Base-by-base conservation (phyloP, 2,113 vertebrate species). In the Oncorhynchus clarkii region DNA sequence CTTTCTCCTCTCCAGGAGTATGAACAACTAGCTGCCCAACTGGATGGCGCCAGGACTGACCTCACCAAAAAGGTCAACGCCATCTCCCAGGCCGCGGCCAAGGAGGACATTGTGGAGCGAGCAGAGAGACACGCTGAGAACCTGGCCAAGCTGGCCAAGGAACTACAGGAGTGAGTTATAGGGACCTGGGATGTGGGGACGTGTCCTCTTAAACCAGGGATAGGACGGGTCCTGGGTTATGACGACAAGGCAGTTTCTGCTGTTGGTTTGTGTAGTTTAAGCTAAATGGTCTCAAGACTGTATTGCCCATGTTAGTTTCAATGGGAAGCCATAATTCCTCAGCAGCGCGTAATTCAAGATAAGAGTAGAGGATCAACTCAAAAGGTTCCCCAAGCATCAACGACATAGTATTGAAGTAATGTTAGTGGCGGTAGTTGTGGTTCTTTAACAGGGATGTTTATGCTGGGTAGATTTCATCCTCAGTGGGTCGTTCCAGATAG, bases 121-220 rank as follows among this genome's bases (percentile, higher is more conserved):
- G 98, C 97, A 1, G 97, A 99, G 82, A 81, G 93, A 0, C 95
- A 98, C 0, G 96, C 96, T 0, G 91, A 91, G 54, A 87, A 86
- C 16, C 87, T 99, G 34, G 79, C 86, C 77, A 90, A 92, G 27
- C 85, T 95, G 78, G 96, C 96, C 4, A 95, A 93, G 71, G 91
- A 96, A 1, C 90, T 99, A 67, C 92, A 96, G 64, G 90, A 96
- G 98, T 99, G 91, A 74, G 89, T 88, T 18, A 4, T 54, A 5
- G 51, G 26, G 24, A 67, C 59, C 29, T 2, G 66, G 2, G 1
- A 66, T 26, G 29, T 3, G n/a, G 59, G 65, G 27, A 26, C 14
- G 20, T 29, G 14, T 34, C 18, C 67, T 34, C 14, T 20, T 9
- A n/a, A 20, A 20, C 31, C 26, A 29, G 29, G 7, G 48, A 24